Evolutionary conservation across 2,113 vertebrate species (phyloP), one percentile per base, ranked within the genome.

Genomic region (Zootoca vivipara): DNA sequence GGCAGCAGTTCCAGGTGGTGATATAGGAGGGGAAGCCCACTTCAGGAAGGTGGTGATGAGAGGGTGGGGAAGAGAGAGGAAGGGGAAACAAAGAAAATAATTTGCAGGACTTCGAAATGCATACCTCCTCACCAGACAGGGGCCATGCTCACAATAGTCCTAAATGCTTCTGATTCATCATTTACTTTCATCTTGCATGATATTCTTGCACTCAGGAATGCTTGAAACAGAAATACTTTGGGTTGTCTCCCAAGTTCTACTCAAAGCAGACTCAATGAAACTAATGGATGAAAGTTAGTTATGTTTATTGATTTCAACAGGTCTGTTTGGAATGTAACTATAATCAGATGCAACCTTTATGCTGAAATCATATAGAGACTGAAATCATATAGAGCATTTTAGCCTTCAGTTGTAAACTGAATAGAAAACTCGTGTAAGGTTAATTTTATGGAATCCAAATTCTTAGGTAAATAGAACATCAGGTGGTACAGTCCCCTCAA

Each of bases 101-200:
- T 65, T 77, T 82, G 74, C 72, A 81, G 52, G n/a, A 69, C 62
- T 24, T 83, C 26, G 72, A 85, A 65, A 64, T 52, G 2, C 72
- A 67, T 20, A 64, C 78, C 87, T 62, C 89, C 26, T 62, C 89
- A 72, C 84, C 73, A 80, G 77, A 46, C 83, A 16, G 40, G 28
- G 40, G 0, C 35, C n/a, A 40, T 33, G 42, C 20, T 28, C 16
- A 75, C 24, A 65, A 16, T 33, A 33, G 12, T n/a, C 1, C 33
- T 13, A 72, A 70, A 56, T 79, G 40, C 65, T 65, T 40, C 56
- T 18, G 33, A 42, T 52, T 80, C 42, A 56, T 80, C 5, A 15
- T 78, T 78, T 2, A 65, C 16, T 58, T 72, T 33, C 38, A 46
- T 18, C 9, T n/a, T 52, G 7, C 64, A 79, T 56, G 20, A 20